Evolutionary conservation across 2,113 vertebrate genomes (phyloP).

Genomic region (Blennius ocellaris): DNA sequence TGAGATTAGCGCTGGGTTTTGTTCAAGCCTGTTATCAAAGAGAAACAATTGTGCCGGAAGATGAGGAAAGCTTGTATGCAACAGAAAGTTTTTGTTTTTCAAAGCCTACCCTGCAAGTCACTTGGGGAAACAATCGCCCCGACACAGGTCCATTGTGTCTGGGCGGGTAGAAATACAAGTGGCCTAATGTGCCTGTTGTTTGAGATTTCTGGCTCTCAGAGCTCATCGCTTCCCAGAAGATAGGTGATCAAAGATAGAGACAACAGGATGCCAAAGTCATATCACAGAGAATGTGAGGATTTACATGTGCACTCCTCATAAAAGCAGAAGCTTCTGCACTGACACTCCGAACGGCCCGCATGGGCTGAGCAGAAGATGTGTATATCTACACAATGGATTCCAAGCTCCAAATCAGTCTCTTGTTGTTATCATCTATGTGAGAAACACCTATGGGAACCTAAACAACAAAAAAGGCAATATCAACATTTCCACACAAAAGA

Average conservation of each 20-base stretch:
- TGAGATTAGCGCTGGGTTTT: conserved; percentile 66
- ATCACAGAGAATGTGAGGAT: conserved; percentile 74
- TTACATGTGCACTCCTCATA: conserved; percentile 78
- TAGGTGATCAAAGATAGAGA: conserved; percentile 74
- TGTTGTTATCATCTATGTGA: conserved; percentile 56
- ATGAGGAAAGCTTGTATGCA: conserved; percentile 61
- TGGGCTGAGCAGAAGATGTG: conserved; percentile 33
- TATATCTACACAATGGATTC: conserved; percentile 57
- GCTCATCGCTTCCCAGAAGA: conserved; percentile 70
- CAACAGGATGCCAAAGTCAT: conserved; percentile 70
- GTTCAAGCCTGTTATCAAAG: conserved; percentile 70
- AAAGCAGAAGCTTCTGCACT: conserved; percentile 70
- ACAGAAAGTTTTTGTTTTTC: conserved; percentile 70
- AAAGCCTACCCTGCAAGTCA: conserved; percentile 58
- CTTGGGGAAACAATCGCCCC: conserved; percentile 62
- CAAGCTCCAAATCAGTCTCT: conserved; percentile 54
- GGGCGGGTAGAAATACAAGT: conserved; percentile 60
- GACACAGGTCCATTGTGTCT: conserved; percentile 73
- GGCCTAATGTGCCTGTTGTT: conserved; percentile 73
- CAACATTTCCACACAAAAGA: conserved; percentile 63
- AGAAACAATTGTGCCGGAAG: conserved; percentile 51
- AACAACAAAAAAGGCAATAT: conserved; percentile 52
- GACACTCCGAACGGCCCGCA: conserved; percentile 37
- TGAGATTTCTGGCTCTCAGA: conserved; percentile 50
- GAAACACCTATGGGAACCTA: conserved; percentile 69